These are phyloP conservation scores for Probaryconus sp. DNA, from an alignment of 1,140 invertebrate species.

Conservation along the genomic window DNA sequence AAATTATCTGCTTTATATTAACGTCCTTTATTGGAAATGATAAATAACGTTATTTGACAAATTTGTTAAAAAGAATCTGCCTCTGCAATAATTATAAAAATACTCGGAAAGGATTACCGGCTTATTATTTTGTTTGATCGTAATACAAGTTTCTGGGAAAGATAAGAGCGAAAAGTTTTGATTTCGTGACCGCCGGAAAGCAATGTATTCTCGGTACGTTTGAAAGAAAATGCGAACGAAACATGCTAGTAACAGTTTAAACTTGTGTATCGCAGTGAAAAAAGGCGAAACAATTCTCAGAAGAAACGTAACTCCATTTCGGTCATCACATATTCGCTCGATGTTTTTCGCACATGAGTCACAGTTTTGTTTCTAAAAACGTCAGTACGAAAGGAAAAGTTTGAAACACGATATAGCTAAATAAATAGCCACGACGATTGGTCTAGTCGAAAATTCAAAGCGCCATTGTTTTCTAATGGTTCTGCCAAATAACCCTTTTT, in stretches of 20 bases:
- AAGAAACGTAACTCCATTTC: neutral
- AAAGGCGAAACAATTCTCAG: neutral
- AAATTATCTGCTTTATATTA: too few species aligned
- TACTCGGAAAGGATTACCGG: too few species aligned
- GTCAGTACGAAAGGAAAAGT: too few species aligned
- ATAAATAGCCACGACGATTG: too few species aligned
- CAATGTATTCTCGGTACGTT: constrained; percentile 4
- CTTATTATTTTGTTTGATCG: neutral
- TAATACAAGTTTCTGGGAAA: constrained; percentile 21
- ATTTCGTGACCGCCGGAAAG: constrained; percentile 41
- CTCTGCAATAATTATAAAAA: too few species aligned
- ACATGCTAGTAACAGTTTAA: constrained; percentile 9
- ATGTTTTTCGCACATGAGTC: too few species aligned
- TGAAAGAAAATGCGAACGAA: constrained; percentile 19
- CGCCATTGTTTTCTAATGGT: neutral
- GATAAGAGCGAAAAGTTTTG: constrained; percentile 29
- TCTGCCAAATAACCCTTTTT: neutral
- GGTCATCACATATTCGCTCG: neutral
- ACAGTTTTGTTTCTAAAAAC: too few species aligned
- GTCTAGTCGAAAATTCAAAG: neutral
- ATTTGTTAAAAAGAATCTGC: too few species aligned
- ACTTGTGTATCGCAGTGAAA: constrained; percentile 3
- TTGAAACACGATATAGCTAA: too few species aligned
- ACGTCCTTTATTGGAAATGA: too few species aligned
- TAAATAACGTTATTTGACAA: too few species aligned